These are phyloP conservation scores for Boulengeromyrus knoepffleri DNA, from an alignment of 2,113 vertebrate genomes.

Conservation along the genomic window DNA sequence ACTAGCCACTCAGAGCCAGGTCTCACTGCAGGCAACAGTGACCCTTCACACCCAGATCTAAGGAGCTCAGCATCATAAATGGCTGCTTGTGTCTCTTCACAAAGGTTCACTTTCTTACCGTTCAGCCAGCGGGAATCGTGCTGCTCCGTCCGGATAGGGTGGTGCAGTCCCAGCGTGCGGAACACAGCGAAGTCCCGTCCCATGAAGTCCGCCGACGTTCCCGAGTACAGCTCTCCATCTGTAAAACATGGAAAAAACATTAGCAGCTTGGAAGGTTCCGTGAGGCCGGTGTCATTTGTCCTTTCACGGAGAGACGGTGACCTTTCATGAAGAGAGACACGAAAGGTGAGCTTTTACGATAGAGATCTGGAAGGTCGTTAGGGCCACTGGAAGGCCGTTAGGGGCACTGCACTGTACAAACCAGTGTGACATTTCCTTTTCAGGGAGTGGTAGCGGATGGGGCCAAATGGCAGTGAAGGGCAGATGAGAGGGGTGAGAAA, in stretches of 20 bases:
- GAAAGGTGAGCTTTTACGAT: slow-evolving; percentile 25
- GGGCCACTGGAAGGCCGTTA: slow-evolving; percentile 9
- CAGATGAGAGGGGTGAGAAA: slow-evolving; percentile 35
- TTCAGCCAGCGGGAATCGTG: slow-evolving; percentile 97
- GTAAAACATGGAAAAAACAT: slow-evolving; percentile 16
- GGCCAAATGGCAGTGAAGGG: slow-evolving; percentile 31
- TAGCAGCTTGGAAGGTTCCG: neutral
- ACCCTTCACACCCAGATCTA: neutral
- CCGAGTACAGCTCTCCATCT: slow-evolving; percentile 94
- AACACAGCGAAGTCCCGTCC: slow-evolving; percentile 97
- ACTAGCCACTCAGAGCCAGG: neutral
- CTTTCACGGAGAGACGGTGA: neutral
- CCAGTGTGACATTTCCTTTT: neutral
- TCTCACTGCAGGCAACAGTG: neutral
- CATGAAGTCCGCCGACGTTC: slow-evolving; percentile 97
- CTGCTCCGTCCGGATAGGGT: slow-evolving; percentile 95
- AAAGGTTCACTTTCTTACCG: slow-evolving; percentile 61
- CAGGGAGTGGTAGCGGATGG: neutral
- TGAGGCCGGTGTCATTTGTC: neutral
- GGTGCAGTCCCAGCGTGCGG: slow-evolving; percentile 89
- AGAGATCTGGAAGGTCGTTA: slow-evolving; percentile 26
- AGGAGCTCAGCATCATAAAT: neutral
- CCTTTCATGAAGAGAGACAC: neutral
- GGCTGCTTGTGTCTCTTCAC: neutral
- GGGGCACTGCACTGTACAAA: neutral